Base-by-base conservation (phyloP, 2,888 invertebrate species). In the Eupithecia insigniata region DNA sequence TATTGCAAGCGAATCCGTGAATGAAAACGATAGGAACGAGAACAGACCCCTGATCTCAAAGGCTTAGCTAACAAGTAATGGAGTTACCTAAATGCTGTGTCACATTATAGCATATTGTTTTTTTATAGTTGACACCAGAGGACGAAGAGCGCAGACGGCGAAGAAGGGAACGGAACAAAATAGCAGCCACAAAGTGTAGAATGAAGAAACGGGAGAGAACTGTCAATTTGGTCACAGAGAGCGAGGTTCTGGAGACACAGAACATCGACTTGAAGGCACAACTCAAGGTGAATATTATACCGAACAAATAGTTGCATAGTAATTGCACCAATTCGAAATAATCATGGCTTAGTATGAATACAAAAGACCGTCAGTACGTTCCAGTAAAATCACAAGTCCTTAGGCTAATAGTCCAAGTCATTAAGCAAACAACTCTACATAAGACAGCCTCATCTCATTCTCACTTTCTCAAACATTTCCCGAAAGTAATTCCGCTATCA, bases 101-200 rank as follows among this genome's bases (percentile, higher is more conserved):
- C 32, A 32, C 5, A 32, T n/a, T 22, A 58, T 18, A 46, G 14
- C 43, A 51, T 34, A 1, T 8, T 70, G 18, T 26, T 61, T 74
- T 51, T 74, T 78, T 91, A 1, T 91, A 97, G 97, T 92, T 98
- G 79, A 98, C 98, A 14, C 97, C 97, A 66, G 98, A 98, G 94
- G 98, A 98, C 86, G 98, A 98, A 92, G 98, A 98, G 86, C 95
- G 98, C 46, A 95, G 98, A 72, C 95, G 97, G 74, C 95, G 98
- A 72, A 95, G 98, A 84, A 96, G 98, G 83, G 98, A 98, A 91
- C 95, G 98, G 81, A 98, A 98, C 91, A 98, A 98, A 94, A 97
- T 98, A 78, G 98, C 98, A 68, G 98, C 98, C 73, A 98, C 98
- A 16, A 98, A 98, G 90, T 98, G 98, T 87, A 96, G 98, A 79